Percentiles rank a stretch among this genome's conserved stretches.
Conservation (phyloP, 2,113 vertebrate species). For the Bettongia penicillata region DNA sequence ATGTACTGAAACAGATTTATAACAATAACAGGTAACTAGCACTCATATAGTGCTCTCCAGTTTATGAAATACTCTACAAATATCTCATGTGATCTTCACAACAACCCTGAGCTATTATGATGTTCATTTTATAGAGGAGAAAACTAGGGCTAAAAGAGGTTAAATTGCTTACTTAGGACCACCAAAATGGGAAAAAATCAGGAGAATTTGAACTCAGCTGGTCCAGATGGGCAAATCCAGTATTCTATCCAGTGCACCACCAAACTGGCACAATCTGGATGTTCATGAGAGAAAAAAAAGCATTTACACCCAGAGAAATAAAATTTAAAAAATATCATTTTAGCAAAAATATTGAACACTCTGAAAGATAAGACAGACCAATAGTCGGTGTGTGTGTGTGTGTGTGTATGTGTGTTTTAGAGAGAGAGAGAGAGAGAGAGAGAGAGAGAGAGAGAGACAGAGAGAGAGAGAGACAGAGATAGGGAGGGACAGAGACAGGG, state of each 20-base stretch:
- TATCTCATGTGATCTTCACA: not conserved
- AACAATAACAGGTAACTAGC: not conserved
- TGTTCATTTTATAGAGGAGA: not conserved
- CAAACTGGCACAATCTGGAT: not conserved
- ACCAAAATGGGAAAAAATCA: not conserved
- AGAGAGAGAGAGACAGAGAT: too few relatives aligned
- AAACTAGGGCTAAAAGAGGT: not conserved
- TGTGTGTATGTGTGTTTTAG: too few relatives aligned
- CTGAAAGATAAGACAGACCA: too few relatives aligned
- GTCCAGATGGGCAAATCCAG: not conserved
- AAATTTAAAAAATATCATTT: not conserved
- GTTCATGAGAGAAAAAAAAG: not conserved
- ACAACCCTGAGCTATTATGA: not conserved
- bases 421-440: too few relatives aligned
- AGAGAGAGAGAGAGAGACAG: too few relatives aligned
- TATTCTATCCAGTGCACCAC: not conserved
- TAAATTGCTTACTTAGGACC: not conserved
- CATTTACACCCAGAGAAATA: not conserved
- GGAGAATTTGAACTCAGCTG: not conserved
- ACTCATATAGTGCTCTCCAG: not conserved
- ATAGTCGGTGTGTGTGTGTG: too few relatives aligned
- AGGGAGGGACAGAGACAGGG: too few relatives aligned
- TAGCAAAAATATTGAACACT: too few relatives aligned
- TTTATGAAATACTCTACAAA: not conserved
- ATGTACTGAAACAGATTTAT: not conserved